A percentile compares a stretch with the other conserved stretches of the same genome.
These are phyloP conservation scores for Mormyrus proboscirostris DNA, from an alignment of 2,797 vertebrate species.

Conservation along the genomic window DNA sequence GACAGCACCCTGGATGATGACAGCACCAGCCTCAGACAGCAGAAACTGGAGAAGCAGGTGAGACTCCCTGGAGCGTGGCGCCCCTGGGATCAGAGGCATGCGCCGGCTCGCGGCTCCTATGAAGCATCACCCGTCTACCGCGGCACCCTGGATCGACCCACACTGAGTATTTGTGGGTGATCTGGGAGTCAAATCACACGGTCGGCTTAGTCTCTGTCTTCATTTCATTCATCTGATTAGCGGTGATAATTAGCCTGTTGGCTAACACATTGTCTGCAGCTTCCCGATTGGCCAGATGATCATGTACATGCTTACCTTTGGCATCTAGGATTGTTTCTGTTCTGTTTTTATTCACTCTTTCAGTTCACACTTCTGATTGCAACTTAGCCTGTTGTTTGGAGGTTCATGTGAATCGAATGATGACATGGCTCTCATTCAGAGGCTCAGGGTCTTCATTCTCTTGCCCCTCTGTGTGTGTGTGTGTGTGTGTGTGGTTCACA, in stretches of 20 bases:
- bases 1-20: conserved; percentile 77
- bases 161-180: neutral
- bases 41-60: conserved; percentile 94
- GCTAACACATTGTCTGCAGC: neutral
- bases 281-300: neutral
- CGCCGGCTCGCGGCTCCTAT: neutral
- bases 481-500: neutral
- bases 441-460: neutral
- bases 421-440: neutral
- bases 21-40: conserved; percentile 74
- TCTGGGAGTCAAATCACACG: neutral
- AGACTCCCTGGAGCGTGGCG: neutral
- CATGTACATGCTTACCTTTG: neutral
- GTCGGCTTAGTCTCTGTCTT: neutral
- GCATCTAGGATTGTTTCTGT: neutral
- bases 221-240: neutral
- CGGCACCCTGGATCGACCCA: neutral
- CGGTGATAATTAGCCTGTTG: neutral
- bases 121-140: neutral
- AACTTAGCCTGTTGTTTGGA: neutral
- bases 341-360: neutral
- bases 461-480: neutral
- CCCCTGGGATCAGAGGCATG: neutral
- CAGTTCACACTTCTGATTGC: neutral
- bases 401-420: neutral